Evolutionary conservation across 2,113 vertebrate genomes (phyloP), one percentile per base, ranked within the genome.

Genomic region (Casuarius casuarius): DNA sequence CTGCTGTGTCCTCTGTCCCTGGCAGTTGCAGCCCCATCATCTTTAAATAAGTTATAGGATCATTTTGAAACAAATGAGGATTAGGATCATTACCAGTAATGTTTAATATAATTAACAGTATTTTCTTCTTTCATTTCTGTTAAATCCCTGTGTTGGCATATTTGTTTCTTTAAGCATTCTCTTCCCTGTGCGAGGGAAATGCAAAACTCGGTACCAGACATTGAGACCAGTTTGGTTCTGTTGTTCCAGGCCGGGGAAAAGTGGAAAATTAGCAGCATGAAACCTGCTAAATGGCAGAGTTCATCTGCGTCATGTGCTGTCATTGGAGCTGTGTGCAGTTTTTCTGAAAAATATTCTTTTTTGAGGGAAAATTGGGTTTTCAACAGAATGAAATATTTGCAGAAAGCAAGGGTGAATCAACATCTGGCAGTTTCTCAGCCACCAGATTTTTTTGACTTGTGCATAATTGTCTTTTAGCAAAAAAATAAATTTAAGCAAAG

Each of bases 151-250:
- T 16, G 76, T 4, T 83, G 54, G 31, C 10, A 7, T 59, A 42
- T 2, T 31, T 59, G 4, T 70, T 82, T 62, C 31, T 77, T 84
- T 72, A 81, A 71, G 6, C 5, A n/a, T 58, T 56, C 35, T 84
- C 14, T 89, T 74, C 52, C 44, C 28, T 5, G 1, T 78, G 40
- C 46, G n/a, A 56, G 46, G 54, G 72, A 93, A 51, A 83, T 81
- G 15, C 14, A 28, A 65, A 28, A 28, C 14, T 72, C 86, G 62
- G 31, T 87, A 62, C 49, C 21, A 71, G n/a, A 35, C 10, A 49
- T 62, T 4, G 6, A 51, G n/a, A 73, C 12, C 0, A 0, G 16
- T 87, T 49, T 0, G 0, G 15, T 91, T 94, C 87, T 91, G 16
- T 35, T 82, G 77, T 22, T 68, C 8, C 66, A 75, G 62, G 28